Evolutionary conservation across 2,888 invertebrate species (phyloP).

Genomic region (Tetramorium bicarinatum): DNA sequence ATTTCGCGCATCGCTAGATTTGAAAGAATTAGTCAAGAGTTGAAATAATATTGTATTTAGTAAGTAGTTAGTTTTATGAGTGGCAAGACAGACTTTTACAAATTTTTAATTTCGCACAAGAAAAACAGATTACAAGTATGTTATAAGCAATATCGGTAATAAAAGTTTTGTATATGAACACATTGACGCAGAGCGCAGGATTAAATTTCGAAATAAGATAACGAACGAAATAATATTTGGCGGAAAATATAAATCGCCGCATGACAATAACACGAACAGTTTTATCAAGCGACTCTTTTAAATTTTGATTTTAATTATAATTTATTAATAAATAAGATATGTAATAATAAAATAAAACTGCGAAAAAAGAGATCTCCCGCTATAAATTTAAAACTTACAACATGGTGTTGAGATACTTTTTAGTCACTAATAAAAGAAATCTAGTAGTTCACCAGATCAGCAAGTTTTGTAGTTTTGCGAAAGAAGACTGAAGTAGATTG

Average conservation of each 20-base stretch:
- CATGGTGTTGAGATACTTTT: background rate
- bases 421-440: background rate
- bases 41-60: background rate
- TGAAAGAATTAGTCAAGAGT: background rate
- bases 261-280: background rate
- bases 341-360: background rate
- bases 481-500: background rate
- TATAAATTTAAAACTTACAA: constrained; percentile 15
- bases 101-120: constrained; percentile 39
- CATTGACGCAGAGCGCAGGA: constrained; percentile 43
- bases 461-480: constrained; percentile 8
- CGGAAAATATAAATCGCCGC: background rate
- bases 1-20: background rate
- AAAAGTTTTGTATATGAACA: constrained; percentile 56
- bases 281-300: background rate
- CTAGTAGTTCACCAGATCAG: background rate
- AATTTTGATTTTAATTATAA: constrained; percentile 24
- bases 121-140: constrained; percentile 12
- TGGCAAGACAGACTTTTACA: background rate
- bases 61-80: background rate
- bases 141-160: background rate
- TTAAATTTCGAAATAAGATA: background rate
- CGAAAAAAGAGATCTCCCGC: background rate
- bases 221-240: background rate
- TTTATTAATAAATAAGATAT: background rate